Conservation (phyloP, 2,797 vertebrate genomes). For the Leptodactylus fallax region DNA sequence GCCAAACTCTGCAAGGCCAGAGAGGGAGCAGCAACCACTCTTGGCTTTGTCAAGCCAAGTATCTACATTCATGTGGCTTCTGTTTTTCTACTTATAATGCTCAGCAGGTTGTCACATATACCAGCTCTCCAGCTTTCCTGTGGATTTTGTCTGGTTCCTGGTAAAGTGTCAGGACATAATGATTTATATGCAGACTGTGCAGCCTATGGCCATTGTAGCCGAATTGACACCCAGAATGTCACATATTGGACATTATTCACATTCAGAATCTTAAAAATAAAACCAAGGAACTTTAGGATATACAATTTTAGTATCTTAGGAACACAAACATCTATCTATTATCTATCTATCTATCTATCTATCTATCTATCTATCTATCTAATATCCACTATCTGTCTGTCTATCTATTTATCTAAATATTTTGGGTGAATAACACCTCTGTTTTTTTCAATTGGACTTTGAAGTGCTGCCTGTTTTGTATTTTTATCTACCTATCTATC, state of each 20-base stretch:
- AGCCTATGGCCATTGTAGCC: neutral
- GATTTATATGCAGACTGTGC: constrained; percentile 21
- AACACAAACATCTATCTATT: neutral
- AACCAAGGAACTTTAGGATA: neutral
- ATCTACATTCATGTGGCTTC: constrained; percentile 56
- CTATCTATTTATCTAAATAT: too few species aligned
- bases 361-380: too few species aligned
- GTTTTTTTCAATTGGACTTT: too few species aligned
- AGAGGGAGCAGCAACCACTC: constrained; percentile 42
- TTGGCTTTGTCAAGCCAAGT: constrained; percentile 52
- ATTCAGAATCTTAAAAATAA: neutral
- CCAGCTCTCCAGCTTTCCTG: constrained; percentile 36
- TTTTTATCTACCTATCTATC: too few species aligned
- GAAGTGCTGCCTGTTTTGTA: too few species aligned
- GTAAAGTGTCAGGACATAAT: constrained; percentile 28
- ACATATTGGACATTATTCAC: neutral
- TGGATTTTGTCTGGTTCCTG: constrained; percentile 42
- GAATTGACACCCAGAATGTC: neutral
- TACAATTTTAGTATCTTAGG: neutral
- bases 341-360: too few species aligned
- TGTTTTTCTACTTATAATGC: constrained; percentile 57
- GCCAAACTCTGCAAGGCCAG: constrained; percentile 53
- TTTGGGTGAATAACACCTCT: too few species aligned
- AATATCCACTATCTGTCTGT: too few species aligned
- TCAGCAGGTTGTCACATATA: constrained; percentile 47